Conservation (phyloP, 2,797 vertebrate species). For the Borostomias antarcticus region DNA sequence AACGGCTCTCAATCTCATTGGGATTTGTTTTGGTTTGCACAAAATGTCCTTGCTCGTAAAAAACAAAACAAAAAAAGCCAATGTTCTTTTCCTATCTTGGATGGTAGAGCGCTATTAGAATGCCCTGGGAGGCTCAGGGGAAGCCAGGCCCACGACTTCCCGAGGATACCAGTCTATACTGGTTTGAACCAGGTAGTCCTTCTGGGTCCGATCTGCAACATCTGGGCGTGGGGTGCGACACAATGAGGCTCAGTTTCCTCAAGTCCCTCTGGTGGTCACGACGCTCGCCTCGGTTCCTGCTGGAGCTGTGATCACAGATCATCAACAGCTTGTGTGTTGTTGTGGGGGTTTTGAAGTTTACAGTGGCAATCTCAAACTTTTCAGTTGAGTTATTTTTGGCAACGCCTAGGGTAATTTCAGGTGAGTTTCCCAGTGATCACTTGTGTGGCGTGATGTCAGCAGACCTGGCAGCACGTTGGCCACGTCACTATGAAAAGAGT, state of each 20-base stretch:
- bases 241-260: slow-evolving; percentile 6
- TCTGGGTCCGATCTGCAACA: slow-evolving; percentile 39
- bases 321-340: not conserved
- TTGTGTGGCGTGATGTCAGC: too few relatives aligned
- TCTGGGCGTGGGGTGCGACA: slow-evolving; percentile 10
- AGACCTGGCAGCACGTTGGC: too few relatives aligned
- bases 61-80: not conserved
- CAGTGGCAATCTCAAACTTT: not conserved
- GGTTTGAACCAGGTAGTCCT: slow-evolving; percentile 35
- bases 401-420: too few relatives aligned
- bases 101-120: slow-evolving; percentile 27
- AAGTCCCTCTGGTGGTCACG: not conserved
- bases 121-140: not conserved
- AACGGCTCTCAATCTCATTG: too few relatives aligned
- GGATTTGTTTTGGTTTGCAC: not conserved
- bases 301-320: not conserved
- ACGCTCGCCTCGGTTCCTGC: not conserved
- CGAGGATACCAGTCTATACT: slow-evolving; percentile 35
- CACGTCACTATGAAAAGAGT: too few relatives aligned
- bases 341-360: not conserved
- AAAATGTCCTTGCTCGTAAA: not conserved
- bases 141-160: slow-evolving; percentile 30
- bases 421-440: too few relatives aligned
- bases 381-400: too few relatives aligned
- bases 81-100: slow-evolving; percentile 21